These are phyloP conservation scores for Isichthys henryi DNA, from an alignment of 2,113 vertebrate species.

Conservation along the genomic window DNA sequence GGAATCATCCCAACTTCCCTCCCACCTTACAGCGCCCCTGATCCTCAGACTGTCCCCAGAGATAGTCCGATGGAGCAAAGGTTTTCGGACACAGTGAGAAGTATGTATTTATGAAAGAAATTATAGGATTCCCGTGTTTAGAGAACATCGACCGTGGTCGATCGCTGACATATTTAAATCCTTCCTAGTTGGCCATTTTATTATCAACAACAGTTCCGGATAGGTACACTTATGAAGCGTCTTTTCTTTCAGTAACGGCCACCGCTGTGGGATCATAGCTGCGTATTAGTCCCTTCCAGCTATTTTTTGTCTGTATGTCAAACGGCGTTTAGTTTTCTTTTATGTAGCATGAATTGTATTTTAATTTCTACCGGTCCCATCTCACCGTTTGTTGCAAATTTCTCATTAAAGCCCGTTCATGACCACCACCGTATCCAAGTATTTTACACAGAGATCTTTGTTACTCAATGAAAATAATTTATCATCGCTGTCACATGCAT, in stretches of 20 bases:
- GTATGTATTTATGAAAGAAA: not conserved
- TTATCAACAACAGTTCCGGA: not conserved
- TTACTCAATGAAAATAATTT: not conserved
- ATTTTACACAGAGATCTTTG: not conserved
- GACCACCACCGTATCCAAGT: not conserved
- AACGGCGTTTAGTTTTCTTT: not conserved
- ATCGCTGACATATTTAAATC: not conserved
- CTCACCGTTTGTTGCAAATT: not conserved
- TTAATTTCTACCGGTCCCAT: not conserved
- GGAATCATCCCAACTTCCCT: too few relatives aligned
- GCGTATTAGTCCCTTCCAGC: not conserved
- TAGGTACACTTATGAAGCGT: not conserved
- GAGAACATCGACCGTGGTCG: not conserved
- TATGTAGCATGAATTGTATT: not conserved
- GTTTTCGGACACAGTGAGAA: not conserved
- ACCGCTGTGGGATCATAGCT: not conserved
- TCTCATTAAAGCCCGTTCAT: not conserved
- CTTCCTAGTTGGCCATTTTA: not conserved
- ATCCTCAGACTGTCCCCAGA: not conserved
- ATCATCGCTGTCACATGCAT: not conserved
- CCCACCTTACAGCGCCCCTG: too few relatives aligned
- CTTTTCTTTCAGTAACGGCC: not conserved
- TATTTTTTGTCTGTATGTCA: not conserved
- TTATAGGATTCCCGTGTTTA: not conserved
- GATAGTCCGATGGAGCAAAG: not conserved